A percentile compares a stretch with the other conserved stretches of the same genome.
phyloP scores from a whole-genome alignment of 2,888 invertebrate genomes.

The Ornithoptera priamus region DNA sequence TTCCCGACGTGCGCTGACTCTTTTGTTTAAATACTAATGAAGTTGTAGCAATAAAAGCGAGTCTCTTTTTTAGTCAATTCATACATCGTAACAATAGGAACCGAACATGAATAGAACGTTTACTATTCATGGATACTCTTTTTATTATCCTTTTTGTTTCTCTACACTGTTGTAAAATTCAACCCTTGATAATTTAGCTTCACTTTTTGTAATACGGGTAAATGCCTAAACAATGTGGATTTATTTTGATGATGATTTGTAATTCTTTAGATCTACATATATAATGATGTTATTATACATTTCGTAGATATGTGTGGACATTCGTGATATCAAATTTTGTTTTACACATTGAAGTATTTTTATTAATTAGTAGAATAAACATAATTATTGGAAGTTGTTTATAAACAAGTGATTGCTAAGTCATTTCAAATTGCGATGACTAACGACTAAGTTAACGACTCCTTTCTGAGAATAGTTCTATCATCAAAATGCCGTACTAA shows the following conservation, averaged over 20 bases:
- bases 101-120: slow-evolving; percentile 32
- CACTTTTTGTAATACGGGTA: not conserved
- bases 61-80: slow-evolving; percentile 22
- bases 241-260: no score
- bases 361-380: not conserved
- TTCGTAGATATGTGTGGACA: not conserved
- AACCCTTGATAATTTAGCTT: slow-evolving; percentile 26
- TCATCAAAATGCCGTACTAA: slow-evolving; percentile 5
- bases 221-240: not conserved
- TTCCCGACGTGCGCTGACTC: slow-evolving; percentile 6
- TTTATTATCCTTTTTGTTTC: slow-evolving; percentile 35
- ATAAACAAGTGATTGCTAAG: slow-evolving; percentile 2
- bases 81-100: slow-evolving; percentile 14
- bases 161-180: slow-evolving; percentile 34
- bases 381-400: not conserved
- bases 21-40: slow-evolving; percentile 27
- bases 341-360: not conserved
- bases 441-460: slow-evolving; percentile 15
- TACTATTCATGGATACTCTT: slow-evolving; percentile 43
- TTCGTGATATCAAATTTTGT: no score
- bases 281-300: not conserved
- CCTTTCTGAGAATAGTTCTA: slow-evolving; percentile 12
- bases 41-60: slow-evolving; percentile 21
- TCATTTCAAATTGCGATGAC: slow-evolving; percentile 9
- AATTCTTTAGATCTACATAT: no score